A percentile compares a stretch with the other conserved stretches of the same genome.
These are phyloP conservation scores for Alca torda DNA, from an alignment of 2,797 vertebrate genomes.

Conservation along the genomic window DNA sequence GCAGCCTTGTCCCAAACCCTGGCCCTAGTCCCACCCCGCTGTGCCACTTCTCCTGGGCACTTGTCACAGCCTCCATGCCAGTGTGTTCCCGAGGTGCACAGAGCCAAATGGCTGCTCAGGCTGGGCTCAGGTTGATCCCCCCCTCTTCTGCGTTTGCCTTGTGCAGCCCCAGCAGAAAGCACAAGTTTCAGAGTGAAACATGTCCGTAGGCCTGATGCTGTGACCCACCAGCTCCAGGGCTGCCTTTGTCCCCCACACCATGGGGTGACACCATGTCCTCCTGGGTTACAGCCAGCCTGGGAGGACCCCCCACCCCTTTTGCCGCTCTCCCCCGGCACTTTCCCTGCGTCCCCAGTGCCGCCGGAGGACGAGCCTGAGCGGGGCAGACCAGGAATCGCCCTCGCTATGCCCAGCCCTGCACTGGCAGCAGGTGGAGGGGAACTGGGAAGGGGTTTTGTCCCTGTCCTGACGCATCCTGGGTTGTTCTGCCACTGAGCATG, in stretches of 20 bases:
- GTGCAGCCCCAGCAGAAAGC: background rate
- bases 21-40: background rate
- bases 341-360: fast-evolving
- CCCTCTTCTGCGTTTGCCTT: background rate
- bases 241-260: background rate
- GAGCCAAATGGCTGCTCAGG: background rate
- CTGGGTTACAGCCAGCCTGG: background rate
- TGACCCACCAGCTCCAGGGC: background rate
- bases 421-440: background rate
- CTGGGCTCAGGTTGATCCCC: background rate
- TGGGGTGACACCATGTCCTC: background rate
- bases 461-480: background rate
- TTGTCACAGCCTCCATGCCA: background rate
- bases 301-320: background rate
- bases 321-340: background rate
- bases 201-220: background rate
- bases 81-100: fast-evolving
- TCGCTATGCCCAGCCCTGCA: fast-evolving
- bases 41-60: background rate
- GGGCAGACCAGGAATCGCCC: background rate
- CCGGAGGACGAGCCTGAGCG: background rate
- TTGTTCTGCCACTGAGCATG: background rate
- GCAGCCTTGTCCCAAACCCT: background rate
- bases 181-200: background rate
- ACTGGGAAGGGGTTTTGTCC: background rate